Evolutionary conservation across 1,140 invertebrate species (phyloP).

Genomic region (Leptinotarsa texana): DNA sequence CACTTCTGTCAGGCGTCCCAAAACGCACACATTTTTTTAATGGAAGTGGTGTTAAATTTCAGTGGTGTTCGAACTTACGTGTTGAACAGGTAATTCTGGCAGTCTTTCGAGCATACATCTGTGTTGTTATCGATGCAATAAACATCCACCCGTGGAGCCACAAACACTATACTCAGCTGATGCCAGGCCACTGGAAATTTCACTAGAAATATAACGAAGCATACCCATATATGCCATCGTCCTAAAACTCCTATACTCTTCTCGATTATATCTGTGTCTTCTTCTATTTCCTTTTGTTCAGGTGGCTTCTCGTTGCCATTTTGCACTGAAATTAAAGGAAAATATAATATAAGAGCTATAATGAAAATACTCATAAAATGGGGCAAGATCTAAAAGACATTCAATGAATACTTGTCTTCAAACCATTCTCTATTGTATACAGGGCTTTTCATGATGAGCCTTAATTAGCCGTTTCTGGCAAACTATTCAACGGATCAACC

Average conservation of each 20-base stretch:
- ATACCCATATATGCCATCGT: constrained; percentile 71
- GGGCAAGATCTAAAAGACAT: too few relatives aligned
- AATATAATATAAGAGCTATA: not conserved
- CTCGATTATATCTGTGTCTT: constrained; percentile 56
- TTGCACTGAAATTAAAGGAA: constrained; percentile 31
- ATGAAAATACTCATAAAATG: too few relatives aligned
- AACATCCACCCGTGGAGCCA: constrained; percentile 48
- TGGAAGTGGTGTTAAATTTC: too few relatives aligned
- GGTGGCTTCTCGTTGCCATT: constrained; percentile 30
- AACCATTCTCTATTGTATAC: too few relatives aligned
- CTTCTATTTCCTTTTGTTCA: constrained; percentile 16
- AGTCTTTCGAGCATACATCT: constrained; percentile 44
- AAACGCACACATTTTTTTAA: too few relatives aligned
- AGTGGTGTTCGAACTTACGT: constrained; percentile 33
- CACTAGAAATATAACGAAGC: constrained; percentile 66
- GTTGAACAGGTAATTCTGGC: constrained; percentile 45
- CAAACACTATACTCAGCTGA: constrained; percentile 60
- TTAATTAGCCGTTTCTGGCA: too few relatives aligned
- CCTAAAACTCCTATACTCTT: constrained; percentile 68
- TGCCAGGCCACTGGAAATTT: constrained; percentile 77
- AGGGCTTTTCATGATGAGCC: too few relatives aligned
- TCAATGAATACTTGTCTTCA: too few relatives aligned
- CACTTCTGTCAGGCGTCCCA: too few relatives aligned
- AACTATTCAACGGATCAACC: too few relatives aligned
- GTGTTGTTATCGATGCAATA: constrained; percentile 40